phyloP scores from a whole-genome alignment of 2,113 vertebrate species.

The Takifugu bimaculatus region DNA sequence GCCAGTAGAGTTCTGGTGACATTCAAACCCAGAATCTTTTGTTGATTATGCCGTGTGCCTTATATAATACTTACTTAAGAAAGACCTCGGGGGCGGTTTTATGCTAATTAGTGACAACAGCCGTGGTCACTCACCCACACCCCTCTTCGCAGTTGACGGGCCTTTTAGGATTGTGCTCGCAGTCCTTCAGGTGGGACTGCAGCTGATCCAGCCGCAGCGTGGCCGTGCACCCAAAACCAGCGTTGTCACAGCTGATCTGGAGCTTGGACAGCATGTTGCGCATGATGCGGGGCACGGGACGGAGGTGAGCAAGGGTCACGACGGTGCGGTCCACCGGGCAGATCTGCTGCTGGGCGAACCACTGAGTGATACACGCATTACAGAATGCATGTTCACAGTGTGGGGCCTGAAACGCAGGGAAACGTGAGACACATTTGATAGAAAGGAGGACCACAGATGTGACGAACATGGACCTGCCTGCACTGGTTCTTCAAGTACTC shows the following conservation, averaged over 20 bases:
- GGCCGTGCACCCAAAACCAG: constrained; percentile 89
- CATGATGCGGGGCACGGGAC: constrained; percentile 98
- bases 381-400: constrained; percentile 99
- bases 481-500: constrained; percentile 96
- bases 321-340: constrained; percentile 97
- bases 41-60: too few species aligned
- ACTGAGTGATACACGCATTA: constrained; percentile 98
- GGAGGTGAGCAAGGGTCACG: constrained; percentile 94
- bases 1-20: too few species aligned
- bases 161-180: constrained; percentile 96
- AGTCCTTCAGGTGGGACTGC: constrained; percentile 94
- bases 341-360: constrained; percentile 98
- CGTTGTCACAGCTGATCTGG: constrained; percentile 96
- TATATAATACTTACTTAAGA: too few species aligned
- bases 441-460: not conserved
- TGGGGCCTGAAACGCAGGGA: constrained; percentile 78
- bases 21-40: too few species aligned
- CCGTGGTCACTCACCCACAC: constrained; percentile 81
- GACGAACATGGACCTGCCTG: constrained; percentile 77
- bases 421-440: not conserved
- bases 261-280: constrained; percentile 98
- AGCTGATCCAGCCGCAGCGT: constrained; percentile 94
- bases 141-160: constrained; percentile 95
- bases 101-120: not conserved
- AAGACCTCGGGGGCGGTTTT: too few species aligned